Conservation (phyloP, 2,797 vertebrate genomes). For the Enteromius fasciolatus region DNA sequence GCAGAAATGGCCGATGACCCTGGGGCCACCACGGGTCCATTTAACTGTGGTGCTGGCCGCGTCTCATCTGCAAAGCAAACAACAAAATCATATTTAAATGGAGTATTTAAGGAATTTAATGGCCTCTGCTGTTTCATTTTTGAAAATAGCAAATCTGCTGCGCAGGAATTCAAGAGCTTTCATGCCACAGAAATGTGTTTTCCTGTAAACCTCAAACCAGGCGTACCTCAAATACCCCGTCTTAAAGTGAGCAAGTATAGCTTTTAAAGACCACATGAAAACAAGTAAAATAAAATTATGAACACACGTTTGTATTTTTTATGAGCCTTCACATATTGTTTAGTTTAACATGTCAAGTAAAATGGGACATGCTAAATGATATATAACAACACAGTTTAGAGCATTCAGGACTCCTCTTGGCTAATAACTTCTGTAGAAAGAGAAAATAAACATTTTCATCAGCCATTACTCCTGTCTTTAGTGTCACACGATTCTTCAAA, state of each 20-base stretch:
- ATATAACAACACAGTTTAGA: background rate
- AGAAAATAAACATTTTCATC: background rate
- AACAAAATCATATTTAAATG: slow-evolving; percentile 30
- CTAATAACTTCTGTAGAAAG: background rate
- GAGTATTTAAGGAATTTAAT: slow-evolving; percentile 27
- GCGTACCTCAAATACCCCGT: slow-evolving; percentile 21
- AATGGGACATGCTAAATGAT: slow-evolving; percentile 18
- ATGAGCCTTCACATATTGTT: slow-evolving; percentile 40
- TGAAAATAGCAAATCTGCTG: slow-evolving; percentile 25
- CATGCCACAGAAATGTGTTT: slow-evolving; percentile 41
- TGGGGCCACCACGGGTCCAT: slow-evolving; percentile 65
- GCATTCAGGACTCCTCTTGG: slow-evolving; percentile 53
- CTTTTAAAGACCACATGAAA: slow-evolving; percentile 47
- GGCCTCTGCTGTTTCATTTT: slow-evolving; percentile 21
- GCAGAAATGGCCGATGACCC: slow-evolving; percentile 69
- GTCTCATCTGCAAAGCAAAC: slow-evolving; percentile 72
- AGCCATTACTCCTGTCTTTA: background rate
- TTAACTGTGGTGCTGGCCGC: slow-evolving; percentile 68
- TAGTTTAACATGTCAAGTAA: slow-evolving; percentile 59
- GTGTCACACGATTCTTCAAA: background rate
- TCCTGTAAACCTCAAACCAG: slow-evolving; percentile 29
- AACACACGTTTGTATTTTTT: slow-evolving; percentile 52
- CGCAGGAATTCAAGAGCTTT: slow-evolving; percentile 23
- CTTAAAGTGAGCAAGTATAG: slow-evolving; percentile 17
- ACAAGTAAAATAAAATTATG: slow-evolving; percentile 17